A percentile compares a stretch with the other conserved stretches of the same genome.
phyloP scores from a whole-genome alignment of 1,140 invertebrate genomes.

The Coboldia fuscipes region DNA sequence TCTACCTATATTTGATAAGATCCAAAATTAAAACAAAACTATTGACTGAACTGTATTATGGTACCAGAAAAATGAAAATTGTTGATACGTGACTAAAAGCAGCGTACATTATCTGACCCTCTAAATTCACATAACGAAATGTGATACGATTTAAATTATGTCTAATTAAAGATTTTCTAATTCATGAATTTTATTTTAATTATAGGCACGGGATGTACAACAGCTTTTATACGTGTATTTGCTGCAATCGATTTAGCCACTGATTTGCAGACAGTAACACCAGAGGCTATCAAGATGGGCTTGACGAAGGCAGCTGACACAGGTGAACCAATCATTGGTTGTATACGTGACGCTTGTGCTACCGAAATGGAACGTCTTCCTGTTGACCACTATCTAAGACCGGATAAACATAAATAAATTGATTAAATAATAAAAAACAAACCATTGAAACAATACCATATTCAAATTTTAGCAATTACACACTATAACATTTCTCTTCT shows the following conservation, averaged over 20 bases:
- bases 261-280: slow-evolving; percentile 36
- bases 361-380: slow-evolving; percentile 17
- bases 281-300: slow-evolving; percentile 31
- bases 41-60: no score
- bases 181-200: slow-evolving; percentile 4
- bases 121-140: no score
- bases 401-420: slow-evolving; percentile 19
- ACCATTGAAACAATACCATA: neutral
- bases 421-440: neutral
- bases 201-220: slow-evolving; percentile 30
- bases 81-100: no score
- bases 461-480: neutral
- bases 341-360: slow-evolving; percentile 23
- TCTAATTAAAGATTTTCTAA: neutral
- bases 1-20: no score
- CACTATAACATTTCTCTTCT: no score
- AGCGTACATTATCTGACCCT: no score
- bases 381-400: slow-evolving; percentile 26
- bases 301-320: slow-evolving; percentile 28
- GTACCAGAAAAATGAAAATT: no score
- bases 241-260: slow-evolving; percentile 36
- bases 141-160: no score
- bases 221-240: slow-evolving; percentile 40
- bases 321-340: slow-evolving; percentile 25
- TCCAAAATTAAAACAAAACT: no score